phyloP scores from a whole-genome alignment of 23 tunicate genomes.

The Oikopleura vanhoeffeni region DNA sequence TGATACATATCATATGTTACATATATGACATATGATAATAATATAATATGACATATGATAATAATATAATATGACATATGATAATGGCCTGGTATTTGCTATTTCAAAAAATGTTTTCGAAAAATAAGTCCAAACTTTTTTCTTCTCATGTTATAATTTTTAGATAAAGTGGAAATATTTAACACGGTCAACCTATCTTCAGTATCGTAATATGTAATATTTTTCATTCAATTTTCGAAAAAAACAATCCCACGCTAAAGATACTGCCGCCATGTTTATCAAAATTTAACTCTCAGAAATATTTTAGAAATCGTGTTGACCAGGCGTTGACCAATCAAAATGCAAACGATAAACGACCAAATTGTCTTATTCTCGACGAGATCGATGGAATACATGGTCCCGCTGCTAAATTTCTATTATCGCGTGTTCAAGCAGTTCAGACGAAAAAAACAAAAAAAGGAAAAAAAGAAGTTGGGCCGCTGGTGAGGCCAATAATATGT shows the following conservation, averaged over 20 bases:
- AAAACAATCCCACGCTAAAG: neutral
- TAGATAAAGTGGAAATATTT: too few relatives aligned
- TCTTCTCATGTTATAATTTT: too few relatives aligned
- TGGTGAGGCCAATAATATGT: conserved; percentile 70
- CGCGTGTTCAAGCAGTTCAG: conserved; percentile 29
- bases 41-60: too few relatives aligned
- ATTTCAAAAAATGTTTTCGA: too few relatives aligned
- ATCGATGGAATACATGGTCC: conserved; percentile 69
- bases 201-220: neutral
- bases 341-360: conserved; percentile 45
- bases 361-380: conserved; percentile 85
- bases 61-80: too few relatives aligned
- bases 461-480: conserved; percentile 15
- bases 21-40: too few relatives aligned
- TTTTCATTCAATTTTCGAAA: neutral
- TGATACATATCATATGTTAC: too few relatives aligned
- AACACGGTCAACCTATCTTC: too few relatives aligned
- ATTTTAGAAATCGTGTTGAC: conserved; percentile 1
- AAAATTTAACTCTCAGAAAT: neutral
- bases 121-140: too few relatives aligned
- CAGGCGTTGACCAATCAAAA: neutral
- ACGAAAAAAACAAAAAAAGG: conserved; percentile 25
- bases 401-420: conserved; percentile 9
- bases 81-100: too few relatives aligned
- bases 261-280: neutral